Evolutionary conservation across 2,888 invertebrate genomes (phyloP).

Genomic region (Griposia aprilina): DNA sequence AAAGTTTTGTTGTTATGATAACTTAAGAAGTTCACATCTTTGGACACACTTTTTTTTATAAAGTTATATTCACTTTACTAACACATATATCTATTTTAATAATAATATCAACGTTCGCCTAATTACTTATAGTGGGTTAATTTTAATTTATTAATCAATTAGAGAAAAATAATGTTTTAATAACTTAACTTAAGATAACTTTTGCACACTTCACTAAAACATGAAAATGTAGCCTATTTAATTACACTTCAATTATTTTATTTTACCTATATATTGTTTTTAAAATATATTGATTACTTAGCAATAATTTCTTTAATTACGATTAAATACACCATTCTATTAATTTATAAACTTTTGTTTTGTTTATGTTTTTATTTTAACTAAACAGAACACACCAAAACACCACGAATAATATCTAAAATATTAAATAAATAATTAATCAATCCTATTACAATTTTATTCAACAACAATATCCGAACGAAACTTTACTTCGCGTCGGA

Average conservation of each 20-base stretch:
- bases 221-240: not conserved
- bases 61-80: not conserved
- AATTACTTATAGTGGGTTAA: not conserved
- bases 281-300: too few relatives aligned
- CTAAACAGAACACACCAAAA: slow-evolving; percentile 21
- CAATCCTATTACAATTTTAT: slow-evolving; percentile 5
- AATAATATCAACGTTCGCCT: not conserved
- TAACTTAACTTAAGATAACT: too few relatives aligned
- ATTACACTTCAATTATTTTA: not conserved
- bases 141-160: not conserved
- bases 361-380: not conserved
- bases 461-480: slow-evolving; percentile 4
- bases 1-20: not conserved
- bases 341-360: not conserved
- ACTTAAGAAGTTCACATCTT: slow-evolving; percentile 25
- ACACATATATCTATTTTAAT: not conserved
- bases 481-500: slow-evolving; percentile 45
- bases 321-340: not conserved
- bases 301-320: not conserved
- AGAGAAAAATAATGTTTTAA: not conserved
- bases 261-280: not conserved
- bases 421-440: not conserved
- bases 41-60: not conserved
- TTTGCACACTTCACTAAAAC: slow-evolving; percentile 13
- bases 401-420: not conserved